Base-by-base conservation (phyloP, 2,797 vertebrate species). In the Falco concolor region DNA sequence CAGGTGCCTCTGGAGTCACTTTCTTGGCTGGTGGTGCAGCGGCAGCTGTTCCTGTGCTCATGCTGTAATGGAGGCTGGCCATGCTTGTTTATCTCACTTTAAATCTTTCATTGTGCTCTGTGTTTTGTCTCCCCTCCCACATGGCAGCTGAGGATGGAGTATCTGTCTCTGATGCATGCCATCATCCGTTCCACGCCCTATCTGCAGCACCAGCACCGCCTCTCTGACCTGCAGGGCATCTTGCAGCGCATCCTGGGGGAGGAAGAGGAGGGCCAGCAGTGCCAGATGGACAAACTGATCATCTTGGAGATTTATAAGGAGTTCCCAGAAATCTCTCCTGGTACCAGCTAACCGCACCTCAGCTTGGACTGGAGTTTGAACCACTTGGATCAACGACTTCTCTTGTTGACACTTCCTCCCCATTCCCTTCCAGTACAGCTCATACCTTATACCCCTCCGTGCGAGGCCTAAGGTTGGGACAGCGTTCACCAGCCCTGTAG, bases 231-330 rank as follows among this genome's bases (percentile, higher is more conserved):
- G 96, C 99, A 98, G 97, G 98, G 98, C 54, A 98, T 98, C 13
- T 96, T 99, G 96, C 99, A 99, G 89, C 98, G 99, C 95, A 99
- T 99, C 95, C 98, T 99, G 95, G 96, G 97, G 0, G 99, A 99
- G 96, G 99, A 98, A 69, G 98, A 98, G 30, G 98, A 97, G 34
- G 97, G 97, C 6, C 98, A 98, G 38, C 98, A 98, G 38, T 99
- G 98, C 97, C 99, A 99, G 97, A 99, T 99, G 99, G 99, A 99
- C 98, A 99, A 99, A 96, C 98, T 99, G 93, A 99, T 99, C 74
- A 98, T 99, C 73, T 97, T 98, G 96, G 98, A 99, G 98, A 99
- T 99, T 93, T 99, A 98, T 97, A 99, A 98, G 89, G 99, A 99
- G 93, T 99, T 99, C 94, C 99, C 99, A 9, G 98, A 98, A 96